These are phyloP conservation scores for Cherax destructor DNA, from an alignment of 1,140 invertebrate species.

Conservation along the genomic window DNA sequence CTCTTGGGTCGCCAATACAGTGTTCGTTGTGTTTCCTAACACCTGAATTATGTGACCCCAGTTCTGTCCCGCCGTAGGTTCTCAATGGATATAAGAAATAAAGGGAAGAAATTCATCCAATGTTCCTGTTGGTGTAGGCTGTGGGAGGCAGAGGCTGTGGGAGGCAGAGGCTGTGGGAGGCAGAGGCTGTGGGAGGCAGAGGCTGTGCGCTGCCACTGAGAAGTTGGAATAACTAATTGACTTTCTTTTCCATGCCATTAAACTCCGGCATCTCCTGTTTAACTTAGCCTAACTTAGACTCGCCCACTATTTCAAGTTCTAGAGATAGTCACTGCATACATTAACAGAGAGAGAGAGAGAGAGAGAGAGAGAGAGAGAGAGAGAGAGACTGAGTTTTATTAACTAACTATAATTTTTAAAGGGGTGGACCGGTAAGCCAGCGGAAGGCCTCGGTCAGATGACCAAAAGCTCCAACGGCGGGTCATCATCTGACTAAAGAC, in stretches of 20 bases:
- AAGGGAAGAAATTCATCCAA: not conserved
- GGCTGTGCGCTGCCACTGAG: not conserved
- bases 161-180: not conserved
- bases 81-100: not conserved
- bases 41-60: constrained; percentile 9
- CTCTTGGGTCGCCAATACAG: too few species aligned
- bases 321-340: constrained; percentile 1
- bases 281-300: constrained; percentile 30
- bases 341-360: constrained; percentile 1
- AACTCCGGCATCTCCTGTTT: constrained; percentile 48
- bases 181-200: not conserved
- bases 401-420: too few species aligned
- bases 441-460: too few species aligned
- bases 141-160: too few species aligned
- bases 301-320: constrained; percentile 33
- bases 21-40: not conserved
- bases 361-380: not conserved
- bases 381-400: too few species aligned
- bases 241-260: constrained; percentile 55
- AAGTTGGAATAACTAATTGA: constrained; percentile 44
- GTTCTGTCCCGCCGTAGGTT: not conserved
- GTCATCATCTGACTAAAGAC: too few species aligned
- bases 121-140: not conserved
- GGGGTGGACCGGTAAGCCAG: too few species aligned
- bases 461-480: too few species aligned